These are phyloP conservation scores for Philopedon plagiatum DNA, from an alignment of 2,888 invertebrate species.

Conservation along the genomic window DNA sequence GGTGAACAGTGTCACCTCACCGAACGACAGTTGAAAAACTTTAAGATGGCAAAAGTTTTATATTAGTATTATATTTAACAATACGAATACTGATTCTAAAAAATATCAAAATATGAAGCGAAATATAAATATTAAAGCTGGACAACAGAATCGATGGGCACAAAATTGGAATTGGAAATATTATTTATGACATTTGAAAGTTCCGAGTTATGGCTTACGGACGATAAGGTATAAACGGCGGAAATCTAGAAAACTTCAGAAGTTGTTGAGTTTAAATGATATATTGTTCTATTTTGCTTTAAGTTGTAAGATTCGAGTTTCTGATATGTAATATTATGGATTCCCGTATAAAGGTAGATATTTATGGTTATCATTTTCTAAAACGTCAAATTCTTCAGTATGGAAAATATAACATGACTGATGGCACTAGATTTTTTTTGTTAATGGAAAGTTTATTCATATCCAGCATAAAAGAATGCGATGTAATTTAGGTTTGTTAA, in stretches of 20 bases:
- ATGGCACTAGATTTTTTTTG: not conserved
- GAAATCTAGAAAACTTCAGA: slow-evolving; percentile 43
- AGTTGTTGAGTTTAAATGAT: slow-evolving; percentile 42
- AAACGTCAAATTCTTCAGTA: not conserved
- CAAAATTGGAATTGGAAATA: slow-evolving; percentile 48
- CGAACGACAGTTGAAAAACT: too few relatives aligned
- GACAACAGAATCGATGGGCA: slow-evolving; percentile 38
- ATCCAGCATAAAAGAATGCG: too few relatives aligned
- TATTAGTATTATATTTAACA: too few relatives aligned
- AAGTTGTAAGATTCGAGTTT: slow-evolving; percentile 19
- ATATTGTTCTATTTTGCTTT: slow-evolving; percentile 41
- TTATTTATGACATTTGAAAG: slow-evolving; percentile 44
- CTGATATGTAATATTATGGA: slow-evolving; percentile 24
- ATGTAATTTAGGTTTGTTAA: too few relatives aligned
- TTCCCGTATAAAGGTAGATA: slow-evolving; percentile 4
- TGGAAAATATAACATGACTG: not conserved
- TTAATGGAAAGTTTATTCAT: too few relatives aligned
- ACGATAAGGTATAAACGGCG: slow-evolving; percentile 33
- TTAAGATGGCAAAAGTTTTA: too few relatives aligned
- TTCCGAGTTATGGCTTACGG: slow-evolving; percentile 30
- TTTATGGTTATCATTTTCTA: not conserved
- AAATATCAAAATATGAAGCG: slow-evolving; percentile 34
- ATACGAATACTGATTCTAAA: not conserved
- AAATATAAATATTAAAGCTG: slow-evolving; percentile 36
- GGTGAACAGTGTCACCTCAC: too few relatives aligned